Evolutionary conservation across 1,140 invertebrate genomes (phyloP).

Genomic region (Zaprionus ghesquierei): DNA sequence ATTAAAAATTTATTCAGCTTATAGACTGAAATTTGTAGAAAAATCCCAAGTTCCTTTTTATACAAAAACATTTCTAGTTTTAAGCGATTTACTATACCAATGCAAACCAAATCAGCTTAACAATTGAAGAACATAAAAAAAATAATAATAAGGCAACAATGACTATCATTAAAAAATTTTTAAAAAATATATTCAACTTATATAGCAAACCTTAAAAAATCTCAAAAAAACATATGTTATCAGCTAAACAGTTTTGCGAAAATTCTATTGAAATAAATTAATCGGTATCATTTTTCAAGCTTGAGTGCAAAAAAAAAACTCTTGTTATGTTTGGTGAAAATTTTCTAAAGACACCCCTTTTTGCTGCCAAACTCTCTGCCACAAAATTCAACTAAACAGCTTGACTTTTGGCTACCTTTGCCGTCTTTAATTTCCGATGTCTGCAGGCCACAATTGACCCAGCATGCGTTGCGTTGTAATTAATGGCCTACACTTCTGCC

Average conservation of each 20-base stretch:
- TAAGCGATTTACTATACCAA: background rate
- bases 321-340: no score
- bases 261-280: no score
- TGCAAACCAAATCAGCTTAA: background rate
- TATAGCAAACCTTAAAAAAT: background rate
- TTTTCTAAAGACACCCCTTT: no score
- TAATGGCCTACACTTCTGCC: background rate
- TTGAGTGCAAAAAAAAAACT: no score
- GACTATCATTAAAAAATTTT: background rate
- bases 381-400: background rate
- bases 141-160: background rate
- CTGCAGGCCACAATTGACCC: background rate
- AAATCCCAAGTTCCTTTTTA: background rate
- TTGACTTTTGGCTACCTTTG: background rate
- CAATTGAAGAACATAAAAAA: background rate
- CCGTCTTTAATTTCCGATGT: background rate
- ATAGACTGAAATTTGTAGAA: background rate
- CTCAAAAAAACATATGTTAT: background rate
- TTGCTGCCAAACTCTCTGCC: no score
- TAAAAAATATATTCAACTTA: no score
- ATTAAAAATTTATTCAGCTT: background rate
- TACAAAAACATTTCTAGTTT: background rate
- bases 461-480: background rate
- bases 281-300: no score
- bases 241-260: background rate